Evolutionary conservation across 2,113 vertebrate species (phyloP), one percentile per base, ranked within the genome.

Genomic region (Diglossa brunneiventris): DNA sequence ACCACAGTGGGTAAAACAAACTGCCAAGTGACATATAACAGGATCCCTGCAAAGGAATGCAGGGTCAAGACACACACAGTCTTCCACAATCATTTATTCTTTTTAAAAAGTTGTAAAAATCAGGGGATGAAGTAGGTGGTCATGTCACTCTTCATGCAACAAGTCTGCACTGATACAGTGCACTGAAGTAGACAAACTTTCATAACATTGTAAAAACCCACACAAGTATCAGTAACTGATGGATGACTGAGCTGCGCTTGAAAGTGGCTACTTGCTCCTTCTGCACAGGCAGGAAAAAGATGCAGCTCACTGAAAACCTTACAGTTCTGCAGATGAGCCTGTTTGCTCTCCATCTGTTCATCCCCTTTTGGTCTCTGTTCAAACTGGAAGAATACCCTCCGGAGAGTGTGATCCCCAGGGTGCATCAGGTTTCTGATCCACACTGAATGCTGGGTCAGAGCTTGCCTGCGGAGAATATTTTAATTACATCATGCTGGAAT

Each of bases 1-100:
- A 93, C 63, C 76, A 87, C 88, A 87, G 78, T 18, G 77, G 83
- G 74, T 94, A 95, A 96, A 97, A 93, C 83, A 96, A 97, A 69
- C 86, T 95, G 91, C 85, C 83, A 85, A 94, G 55, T 94, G 96
- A 97, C 77, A 93, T 75, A 68, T 23, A 95, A 94, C 94, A 97
- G 96, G 69, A 95, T 93, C 83, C 58, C 49, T 61, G 44, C 83
- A 89, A 92, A 95, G 76, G 96, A 96, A 96, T 95, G 89, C 46
- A 82, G 68, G 95, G 92, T 94, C 92, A 68, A 14, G 93, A 89
- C 75, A 96, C 10, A 53, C 22, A 18, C 39, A 4, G 80, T 95
- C 95, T 95, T 94, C 78, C 66, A 89, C n/a, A 18, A 52, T n/a
- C 28, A 93, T 89, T 92, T 90, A 91, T 58, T 44, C 23, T 55